Evolutionary conservation across 2,113 vertebrate genomes (phyloP), one percentile per base, ranked within the genome.

Genomic region (Phylloscopus trochiloides): DNA sequence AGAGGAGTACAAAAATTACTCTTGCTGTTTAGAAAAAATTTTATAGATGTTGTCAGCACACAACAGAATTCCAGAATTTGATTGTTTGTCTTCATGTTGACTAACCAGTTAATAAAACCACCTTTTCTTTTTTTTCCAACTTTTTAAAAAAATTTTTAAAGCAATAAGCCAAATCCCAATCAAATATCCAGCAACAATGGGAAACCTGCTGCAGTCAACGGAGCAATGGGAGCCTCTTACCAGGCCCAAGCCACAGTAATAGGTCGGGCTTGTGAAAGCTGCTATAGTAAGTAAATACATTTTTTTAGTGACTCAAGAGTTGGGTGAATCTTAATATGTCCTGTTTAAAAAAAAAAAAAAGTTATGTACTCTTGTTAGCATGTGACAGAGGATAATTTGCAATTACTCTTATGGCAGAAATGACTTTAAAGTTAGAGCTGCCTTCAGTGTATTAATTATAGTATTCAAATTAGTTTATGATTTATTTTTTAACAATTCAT

Each of bases 151-250:
- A 1, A 15, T 68, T 9, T 68, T 61, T 82, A 63, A 98, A 99
- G 99, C 98, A 99, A 99, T 97, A 99, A 99, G 98, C 99, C 99
- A 97, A 99, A 99, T 97, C 99, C 99, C 90, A 99, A 99, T 98
- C 99, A 99, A 97, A 99, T 99, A 98, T 98, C 99, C 13, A 97
- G 98, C 97, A 99, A 98, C 97, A 99, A 98, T 55, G 99, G 99
- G 92, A 99, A 99, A 89, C 98, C 99, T 97, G 98, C 98, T 45
- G 98, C 99, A 14, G 98, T 99, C 95, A 99, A 99, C 4, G 99
- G 99, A 92, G 98, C 99, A 3, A 95, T 98, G 92, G 99, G 98
- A 29, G 98, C 98, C 72, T 97, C 98, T 47, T 99, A 97, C 66
- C 99, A 99, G 95, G 75, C 97, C 92, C 95, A 97, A 86, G 97